A percentile compares a stretch with the other conserved stretches of the same genome.
Conservation (phyloP, 2,797 vertebrate species). For the Crenichthys baileyi region DNA sequence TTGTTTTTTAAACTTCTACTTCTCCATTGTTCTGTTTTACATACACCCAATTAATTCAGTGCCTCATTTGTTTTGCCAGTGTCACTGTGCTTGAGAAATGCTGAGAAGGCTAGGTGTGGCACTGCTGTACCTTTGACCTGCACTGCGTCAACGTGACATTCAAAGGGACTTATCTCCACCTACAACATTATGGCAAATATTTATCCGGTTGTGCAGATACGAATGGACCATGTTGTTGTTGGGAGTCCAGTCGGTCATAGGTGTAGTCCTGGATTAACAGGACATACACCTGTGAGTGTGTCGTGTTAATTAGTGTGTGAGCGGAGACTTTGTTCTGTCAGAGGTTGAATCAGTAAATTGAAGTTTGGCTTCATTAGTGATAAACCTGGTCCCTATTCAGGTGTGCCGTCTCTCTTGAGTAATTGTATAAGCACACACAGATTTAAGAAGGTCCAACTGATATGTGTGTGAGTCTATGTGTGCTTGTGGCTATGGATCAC, state of each 20-base stretch:
- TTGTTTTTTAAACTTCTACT: neutral
- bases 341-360: conserved; percentile 61
- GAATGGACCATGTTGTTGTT: neutral
- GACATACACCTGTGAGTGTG: conserved; percentile 5
- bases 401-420: conserved; percentile 3
- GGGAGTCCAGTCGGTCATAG: neutral
- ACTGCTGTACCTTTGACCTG: conserved; percentile 57
- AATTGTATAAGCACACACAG: conserved; percentile 8
- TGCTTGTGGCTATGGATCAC: conserved; percentile 38
- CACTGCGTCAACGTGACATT: conserved; percentile 34
- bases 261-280: neutral
- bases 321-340: conserved; percentile 61
- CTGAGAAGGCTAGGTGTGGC: conserved; percentile 43
- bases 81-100: conserved; percentile 39
- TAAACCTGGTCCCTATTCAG: conserved; percentile 48
- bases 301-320: conserved; percentile 17
- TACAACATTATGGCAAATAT: conserved; percentile 7
- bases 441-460: conserved; percentile 8
- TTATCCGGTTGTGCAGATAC: conserved; percentile 13
- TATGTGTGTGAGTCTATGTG: conserved; percentile 12
- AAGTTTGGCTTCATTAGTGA: conserved; percentile 62
- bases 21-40: too few species aligned
- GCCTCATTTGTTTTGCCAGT: neutral
- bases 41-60: neutral
- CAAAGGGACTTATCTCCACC: conserved; percentile 35